A percentile compares a stretch with the other conserved stretches of the same genome.
phyloP scores from a whole-genome alignment of 2,113 vertebrate species.

The Orientallactaga bullata region DNA sequence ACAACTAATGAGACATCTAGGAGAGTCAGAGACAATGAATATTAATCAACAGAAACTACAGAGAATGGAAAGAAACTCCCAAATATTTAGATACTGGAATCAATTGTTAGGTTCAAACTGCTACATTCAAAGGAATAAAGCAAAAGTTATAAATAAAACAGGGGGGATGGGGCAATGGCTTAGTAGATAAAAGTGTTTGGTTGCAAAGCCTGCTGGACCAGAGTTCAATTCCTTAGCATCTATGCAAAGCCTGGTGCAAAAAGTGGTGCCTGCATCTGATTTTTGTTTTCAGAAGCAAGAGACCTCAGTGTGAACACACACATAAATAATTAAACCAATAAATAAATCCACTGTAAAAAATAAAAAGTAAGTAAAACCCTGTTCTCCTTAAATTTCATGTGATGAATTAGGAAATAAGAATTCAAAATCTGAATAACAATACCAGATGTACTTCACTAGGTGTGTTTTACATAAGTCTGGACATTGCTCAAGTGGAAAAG shows the following conservation, averaged over 20 bases:
- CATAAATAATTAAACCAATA: too few species aligned
- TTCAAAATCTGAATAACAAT: neutral
- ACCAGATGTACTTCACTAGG: neutral
- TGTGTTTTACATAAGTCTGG: neutral
- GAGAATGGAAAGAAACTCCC: neutral
- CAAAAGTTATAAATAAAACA: conserved; percentile 12
- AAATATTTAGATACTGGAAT: neutral
- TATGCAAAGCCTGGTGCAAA: too few species aligned
- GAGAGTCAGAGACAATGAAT: neutral
- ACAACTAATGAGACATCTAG: neutral
- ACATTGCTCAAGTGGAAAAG: neutral
- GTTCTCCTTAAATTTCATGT: neutral
- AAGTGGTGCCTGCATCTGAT: too few species aligned
- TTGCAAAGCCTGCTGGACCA: too few species aligned
- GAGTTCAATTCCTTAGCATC: too few species aligned
- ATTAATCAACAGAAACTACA: neutral
- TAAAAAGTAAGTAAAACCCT: too few species aligned
- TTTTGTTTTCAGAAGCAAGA: too few species aligned
- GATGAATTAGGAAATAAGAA: neutral
- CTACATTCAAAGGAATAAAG: neutral
- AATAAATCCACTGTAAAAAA: too few species aligned
- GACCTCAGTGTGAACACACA: too few species aligned
- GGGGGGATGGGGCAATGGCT: neutral
- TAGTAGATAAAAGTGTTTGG: too few species aligned
- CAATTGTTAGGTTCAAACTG: neutral